Conservation (phyloP, 2,888 invertebrate species). For the Rotaria socialis region DNA sequence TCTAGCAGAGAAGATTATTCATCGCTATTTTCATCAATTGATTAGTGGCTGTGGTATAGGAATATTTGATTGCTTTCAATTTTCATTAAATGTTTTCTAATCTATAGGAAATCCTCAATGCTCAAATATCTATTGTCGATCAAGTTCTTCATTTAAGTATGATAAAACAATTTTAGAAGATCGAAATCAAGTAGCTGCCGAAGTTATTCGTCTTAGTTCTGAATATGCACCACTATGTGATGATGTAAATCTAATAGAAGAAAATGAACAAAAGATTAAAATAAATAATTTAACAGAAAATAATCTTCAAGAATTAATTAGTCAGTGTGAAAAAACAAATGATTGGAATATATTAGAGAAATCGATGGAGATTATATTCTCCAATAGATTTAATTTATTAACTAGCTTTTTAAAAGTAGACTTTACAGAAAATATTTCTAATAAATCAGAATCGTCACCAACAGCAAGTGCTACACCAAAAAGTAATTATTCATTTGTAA, state of each 20-base stretch:
- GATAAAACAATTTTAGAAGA: background rate
- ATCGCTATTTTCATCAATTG: background rate
- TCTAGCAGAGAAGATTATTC: background rate
- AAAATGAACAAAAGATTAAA: background rate
- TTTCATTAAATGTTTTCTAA: no score
- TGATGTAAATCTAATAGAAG: background rate
- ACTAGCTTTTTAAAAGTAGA: background rate
- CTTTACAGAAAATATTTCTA: background rate
- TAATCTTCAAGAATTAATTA: background rate
- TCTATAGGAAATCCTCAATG: background rate
- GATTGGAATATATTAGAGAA: background rate
- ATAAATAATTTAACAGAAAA: background rate
- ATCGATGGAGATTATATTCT: background rate
- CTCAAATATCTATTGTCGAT: background rate
- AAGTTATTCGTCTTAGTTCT: background rate
- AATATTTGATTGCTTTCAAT: no score
- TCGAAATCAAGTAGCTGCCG: background rate
- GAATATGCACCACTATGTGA: background rate
- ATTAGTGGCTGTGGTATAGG: background rate
- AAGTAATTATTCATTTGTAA: background rate
- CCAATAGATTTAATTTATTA: background rate
- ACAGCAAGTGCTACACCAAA: conserved; percentile 20
- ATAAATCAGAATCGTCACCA: background rate
- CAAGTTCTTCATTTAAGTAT: conserved; percentile 1
- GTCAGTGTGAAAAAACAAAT: background rate